Evolutionary conservation across 2,888 invertebrate species (phyloP), one percentile per base, ranked within the genome.

Genomic region (Eristalis arbustorum): DNA sequence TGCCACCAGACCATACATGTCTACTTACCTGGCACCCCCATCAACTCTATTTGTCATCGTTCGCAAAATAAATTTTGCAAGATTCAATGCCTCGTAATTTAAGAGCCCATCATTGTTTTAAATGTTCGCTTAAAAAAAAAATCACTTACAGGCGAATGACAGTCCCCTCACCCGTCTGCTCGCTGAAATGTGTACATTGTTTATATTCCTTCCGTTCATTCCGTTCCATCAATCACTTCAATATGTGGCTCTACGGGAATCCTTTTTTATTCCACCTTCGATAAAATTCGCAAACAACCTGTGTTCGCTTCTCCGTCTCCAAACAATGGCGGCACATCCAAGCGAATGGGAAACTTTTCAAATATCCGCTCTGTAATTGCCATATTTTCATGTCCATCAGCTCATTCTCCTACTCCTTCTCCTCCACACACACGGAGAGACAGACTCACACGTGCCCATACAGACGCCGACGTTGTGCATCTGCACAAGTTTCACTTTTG

Each of bases 321-420:
- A 57, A 37, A 82, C 13, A 68, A 77, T 57, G 8, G 31, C 31
- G 18, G 49, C 49, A 28, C 40, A 69, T 56, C 25, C 28, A 14
- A 57, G 37, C 37, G 22, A 71, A 67, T 22, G 40, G 63, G 59
- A 63, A 68, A 69, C 71, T 76, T 64, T 78, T 59, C 64, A 64
- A 69, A 74, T 69, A 69, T 78, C 78, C 77, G 66, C 62, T 34
- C 68, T 63, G 57, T 18, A 57, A 73, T 68, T 77, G 25, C 34
- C 34, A 59, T 23, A 56, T 63, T 67, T 78, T 37, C 25, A 10
- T 22, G 63, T 22, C 31, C 22, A n/a, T 31, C 18, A 14, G 4
- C 42, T 18, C 31, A 10, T 22, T 23, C 23, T 2, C 23, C n/a
- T n/a, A n/a, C 23, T 22, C 18, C 10, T 13, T 6, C 42, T 56